Percentiles rank a stretch among this genome's conserved stretches.
Conservation (phyloP, 1,140 invertebrate genomes). For the Brachionus rubens region DNA sequence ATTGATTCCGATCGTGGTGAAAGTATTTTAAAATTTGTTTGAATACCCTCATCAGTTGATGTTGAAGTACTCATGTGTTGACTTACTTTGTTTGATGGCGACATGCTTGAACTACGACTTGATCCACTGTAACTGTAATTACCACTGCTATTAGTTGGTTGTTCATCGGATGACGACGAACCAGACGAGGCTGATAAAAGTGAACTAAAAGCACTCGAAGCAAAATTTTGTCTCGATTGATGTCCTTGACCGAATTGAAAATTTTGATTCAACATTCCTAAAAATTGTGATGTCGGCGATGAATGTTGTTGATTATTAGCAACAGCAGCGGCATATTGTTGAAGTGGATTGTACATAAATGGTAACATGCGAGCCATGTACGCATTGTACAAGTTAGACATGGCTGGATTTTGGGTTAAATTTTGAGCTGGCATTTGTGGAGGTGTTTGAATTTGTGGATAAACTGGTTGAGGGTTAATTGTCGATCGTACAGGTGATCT, state of each 20-base stretch:
- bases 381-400: constrained; percentile 28
- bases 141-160: constrained; percentile 33
- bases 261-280: constrained; percentile 29
- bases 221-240: not conserved
- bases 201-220: not conserved
- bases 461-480: not conserved
- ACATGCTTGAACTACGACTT: constrained; percentile 36
- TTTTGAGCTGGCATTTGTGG: constrained; percentile 5
- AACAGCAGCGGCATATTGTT: constrained; percentile 14
- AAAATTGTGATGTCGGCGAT: not conserved
- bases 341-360: constrained; percentile 43
- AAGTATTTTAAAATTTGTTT: not conserved
- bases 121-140: constrained; percentile 46
- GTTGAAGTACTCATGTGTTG: not conserved
- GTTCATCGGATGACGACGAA: constrained; percentile 23
- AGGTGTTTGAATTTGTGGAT: not conserved
- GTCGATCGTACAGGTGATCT: not conserved
- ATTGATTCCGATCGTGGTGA: constrained; percentile 4
- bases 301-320: not conserved
- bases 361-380: constrained; percentile 45
- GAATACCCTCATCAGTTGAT: not conserved
- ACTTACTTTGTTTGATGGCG: constrained; percentile 6
- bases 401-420: not conserved
- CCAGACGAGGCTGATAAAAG: not conserved
- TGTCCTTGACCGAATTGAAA: constrained; percentile 22